Conservation (phyloP, 2,113 vertebrate genomes). For the Pogona vitticeps region DNA sequence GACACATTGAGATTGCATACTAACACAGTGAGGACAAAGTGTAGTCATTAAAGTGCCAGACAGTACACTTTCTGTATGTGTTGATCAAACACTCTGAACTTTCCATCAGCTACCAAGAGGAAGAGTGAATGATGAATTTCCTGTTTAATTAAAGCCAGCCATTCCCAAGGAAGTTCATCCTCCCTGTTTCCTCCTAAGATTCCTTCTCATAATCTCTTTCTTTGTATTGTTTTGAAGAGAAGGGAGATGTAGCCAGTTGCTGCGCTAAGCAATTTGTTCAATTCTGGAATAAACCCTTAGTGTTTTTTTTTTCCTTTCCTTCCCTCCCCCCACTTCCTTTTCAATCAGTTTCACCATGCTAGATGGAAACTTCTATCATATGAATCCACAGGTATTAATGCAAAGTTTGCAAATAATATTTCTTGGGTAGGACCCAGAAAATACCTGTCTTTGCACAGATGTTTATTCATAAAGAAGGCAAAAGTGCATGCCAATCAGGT, state of each 20-base stretch:
- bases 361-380: neutral
- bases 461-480: neutral
- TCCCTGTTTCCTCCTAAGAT: slow-evolving; percentile 5
- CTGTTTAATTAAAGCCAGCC: neutral
- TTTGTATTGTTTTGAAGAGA: neutral
- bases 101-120: slow-evolving; percentile 10
- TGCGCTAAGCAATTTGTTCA: neutral
- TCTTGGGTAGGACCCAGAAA: neutral
- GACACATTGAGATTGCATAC: neutral
- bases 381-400: neutral
- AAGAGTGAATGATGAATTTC: slow-evolving; percentile 24
- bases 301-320: neutral
- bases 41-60: neutral
- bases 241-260: neutral
- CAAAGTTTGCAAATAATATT: neutral
- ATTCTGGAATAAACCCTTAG: neutral
- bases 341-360: neutral
- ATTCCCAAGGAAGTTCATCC: neutral
- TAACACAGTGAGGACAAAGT: neutral
- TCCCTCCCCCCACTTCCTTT: neutral
- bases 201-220: neutral
- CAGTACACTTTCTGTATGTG: neutral
- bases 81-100: slow-evolving; percentile 9
- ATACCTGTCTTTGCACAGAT: neutral
- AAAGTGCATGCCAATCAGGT: neutral